Evolutionary conservation across 1,140 invertebrate genomes (phyloP), one percentile per base, ranked within the genome.

Genomic region (Drosophila persimilis): DNA sequence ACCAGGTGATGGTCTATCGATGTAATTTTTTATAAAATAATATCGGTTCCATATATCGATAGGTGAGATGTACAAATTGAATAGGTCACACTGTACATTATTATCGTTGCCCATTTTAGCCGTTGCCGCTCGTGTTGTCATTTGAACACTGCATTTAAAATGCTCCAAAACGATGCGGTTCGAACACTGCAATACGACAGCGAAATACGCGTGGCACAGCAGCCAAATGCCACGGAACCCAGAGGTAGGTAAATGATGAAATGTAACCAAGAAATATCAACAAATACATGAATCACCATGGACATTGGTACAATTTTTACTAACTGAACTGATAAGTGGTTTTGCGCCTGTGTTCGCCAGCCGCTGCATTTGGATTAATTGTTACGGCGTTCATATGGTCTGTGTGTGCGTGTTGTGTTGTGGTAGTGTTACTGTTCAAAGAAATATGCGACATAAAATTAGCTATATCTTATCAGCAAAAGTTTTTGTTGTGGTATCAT

Each of bases 91-190:
- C 65, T 29, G 7, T 8, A 13, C 9, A 17, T 17, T 17, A 17
- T 50, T 6, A 43, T 45, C 51, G 52, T 69, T 69, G 66, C 31
- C 0, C n/a, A 67, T 69, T 53, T 73, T 64, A 24, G 35, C 66
- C 63, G 78, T 76, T 63, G 53, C 13, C 11, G 11, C 35, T 39
- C 1, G 3, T 13, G 11, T 35, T 5, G 35, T 13, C 26, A 64
- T 69, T 69, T 69, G 13, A 69, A 69, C 67, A 44, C 35, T 69
- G 20, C 2, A 20, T n/a, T 35, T 4, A 76, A 81, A 77, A 91
- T 91, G 90, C 72, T 91, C 43, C 90, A 91, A 83, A 89, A 85
- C 50, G 72, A 91, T 77, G 72, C 90, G 17, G 86, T 91, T 39
- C 81, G 90, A 3, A 91, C 74, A 59, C 73, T 91, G 24, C 90